Percentiles rank a stretch among this genome's conserved stretches.
phyloP scores from a whole-genome alignment of 2,797 vertebrate genomes.

The Emys orbicularis region DNA sequence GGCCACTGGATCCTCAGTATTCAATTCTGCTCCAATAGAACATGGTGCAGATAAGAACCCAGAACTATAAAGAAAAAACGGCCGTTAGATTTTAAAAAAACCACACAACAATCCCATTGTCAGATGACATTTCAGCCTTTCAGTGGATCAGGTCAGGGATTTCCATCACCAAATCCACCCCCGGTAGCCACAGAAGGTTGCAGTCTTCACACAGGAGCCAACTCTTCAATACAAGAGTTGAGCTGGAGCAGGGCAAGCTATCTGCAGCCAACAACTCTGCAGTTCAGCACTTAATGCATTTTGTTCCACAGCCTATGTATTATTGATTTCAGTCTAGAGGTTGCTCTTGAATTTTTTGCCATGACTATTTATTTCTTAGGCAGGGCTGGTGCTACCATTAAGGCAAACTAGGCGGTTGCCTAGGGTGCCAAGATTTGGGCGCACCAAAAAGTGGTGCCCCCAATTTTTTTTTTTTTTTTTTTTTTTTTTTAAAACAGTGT shows the following conservation, averaged over 20 bases:
- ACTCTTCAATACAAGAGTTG: not conserved
- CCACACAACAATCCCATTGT: not conserved
- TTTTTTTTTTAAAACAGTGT: no score
- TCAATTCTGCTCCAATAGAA: constrained; percentile 86
- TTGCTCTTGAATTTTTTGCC: not conserved
- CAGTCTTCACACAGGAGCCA: not conserved
- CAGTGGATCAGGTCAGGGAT: not conserved
- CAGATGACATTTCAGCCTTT: not conserved
- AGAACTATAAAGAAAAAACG: constrained; percentile 77
- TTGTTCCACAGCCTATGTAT: not conserved
- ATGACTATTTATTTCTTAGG: not conserved
- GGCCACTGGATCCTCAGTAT: constrained; percentile 64
- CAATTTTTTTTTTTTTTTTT: no score
- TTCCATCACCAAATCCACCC: not conserved
- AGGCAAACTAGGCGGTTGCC: no score
- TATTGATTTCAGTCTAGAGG: not conserved
- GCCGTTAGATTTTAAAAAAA: not conserved
- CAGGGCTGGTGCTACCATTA: no score
- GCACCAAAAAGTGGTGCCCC: no score
- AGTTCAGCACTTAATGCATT: no score
- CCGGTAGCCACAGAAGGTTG: not conserved
- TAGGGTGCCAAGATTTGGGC: no score
- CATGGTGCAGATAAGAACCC: constrained; percentile 83
- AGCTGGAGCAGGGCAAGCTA: no score
- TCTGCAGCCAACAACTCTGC: no score